A percentile compares a stretch with the other conserved stretches of the same genome.
Conservation (phyloP, 2,797 vertebrate genomes). For the Sebastes aleutianus region DNA sequence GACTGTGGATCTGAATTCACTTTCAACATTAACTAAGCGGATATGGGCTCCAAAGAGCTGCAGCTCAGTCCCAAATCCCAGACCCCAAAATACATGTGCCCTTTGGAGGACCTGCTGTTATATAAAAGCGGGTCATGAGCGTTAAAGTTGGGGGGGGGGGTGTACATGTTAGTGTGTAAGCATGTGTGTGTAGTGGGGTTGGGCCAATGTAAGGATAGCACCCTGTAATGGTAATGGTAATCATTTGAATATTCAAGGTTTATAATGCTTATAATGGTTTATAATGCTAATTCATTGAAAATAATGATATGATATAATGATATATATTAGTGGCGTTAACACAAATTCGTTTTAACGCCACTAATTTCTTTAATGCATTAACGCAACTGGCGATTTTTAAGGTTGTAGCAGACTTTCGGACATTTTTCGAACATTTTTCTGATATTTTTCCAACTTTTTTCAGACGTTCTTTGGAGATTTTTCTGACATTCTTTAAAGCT, state of each 20-base stretch:
- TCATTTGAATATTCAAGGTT: neutral
- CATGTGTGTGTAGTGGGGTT: neutral
- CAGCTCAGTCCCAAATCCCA: constrained; percentile 43
- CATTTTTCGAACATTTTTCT: no score
- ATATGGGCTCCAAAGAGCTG: constrained; percentile 6
- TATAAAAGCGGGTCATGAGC: constrained; percentile 35
- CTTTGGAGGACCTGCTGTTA: constrained; percentile 68
- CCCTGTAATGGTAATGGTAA: neutral
- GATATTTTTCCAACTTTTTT: no score
- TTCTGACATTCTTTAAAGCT: no score
- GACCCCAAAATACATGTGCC: constrained; percentile 76
- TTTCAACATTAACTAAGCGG: neutral
- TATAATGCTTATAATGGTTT: neutral
- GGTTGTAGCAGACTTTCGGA: no score
- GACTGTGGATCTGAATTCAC: neutral
- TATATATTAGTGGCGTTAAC: no score
- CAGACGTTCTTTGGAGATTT: no score
- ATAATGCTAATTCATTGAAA: neutral
- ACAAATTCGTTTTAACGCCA: no score
- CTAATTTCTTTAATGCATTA: no score
- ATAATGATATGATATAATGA: neutral
- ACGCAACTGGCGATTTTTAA: no score
- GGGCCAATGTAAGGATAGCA: neutral
- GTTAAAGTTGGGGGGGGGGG: neutral
- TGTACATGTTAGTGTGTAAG: neutral